These are phyloP conservation scores for Cataglyphis albicans DNA, from an alignment of 2,888 invertebrate genomes.

Conservation along the genomic window DNA sequence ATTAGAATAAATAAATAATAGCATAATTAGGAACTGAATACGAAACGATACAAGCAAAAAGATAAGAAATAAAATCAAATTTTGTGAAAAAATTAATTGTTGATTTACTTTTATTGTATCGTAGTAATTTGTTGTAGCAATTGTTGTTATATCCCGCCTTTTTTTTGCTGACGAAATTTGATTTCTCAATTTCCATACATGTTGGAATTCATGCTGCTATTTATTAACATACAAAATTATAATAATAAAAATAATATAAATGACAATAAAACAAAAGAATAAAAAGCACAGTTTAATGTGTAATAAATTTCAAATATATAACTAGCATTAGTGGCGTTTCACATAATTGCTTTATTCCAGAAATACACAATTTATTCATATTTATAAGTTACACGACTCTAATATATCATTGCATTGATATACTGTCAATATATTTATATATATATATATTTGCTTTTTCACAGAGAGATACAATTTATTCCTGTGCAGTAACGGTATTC, in stretches of 20 bases:
- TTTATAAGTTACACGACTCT: not conserved
- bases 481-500: not conserved
- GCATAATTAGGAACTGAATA: not conserved
- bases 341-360: conserved; percentile 2
- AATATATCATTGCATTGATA: not conserved
- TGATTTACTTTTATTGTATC: not conserved
- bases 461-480: not conserved
- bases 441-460: not conserved
- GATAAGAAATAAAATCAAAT: not conserved
- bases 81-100: not conserved
- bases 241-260: not conserved
- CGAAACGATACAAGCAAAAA: not conserved
- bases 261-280: not conserved
- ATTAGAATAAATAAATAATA: not conserved
- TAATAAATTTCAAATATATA: not conserved
- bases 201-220: not conserved
- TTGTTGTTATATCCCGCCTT: not conserved
- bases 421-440: not conserved
- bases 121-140: not conserved
- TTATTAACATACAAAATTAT: not conserved
- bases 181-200: conserved; percentile 7
- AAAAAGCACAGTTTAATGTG: not conserved
- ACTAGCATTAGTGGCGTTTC: not conserved
- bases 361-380: not conserved
- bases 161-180: not conserved